Percentiles rank a stretch among this genome's conserved stretches.
phyloP scores from a whole-genome alignment of 53 echinoderm and acorn worm genomes.

The Arbacia lixula region DNA sequence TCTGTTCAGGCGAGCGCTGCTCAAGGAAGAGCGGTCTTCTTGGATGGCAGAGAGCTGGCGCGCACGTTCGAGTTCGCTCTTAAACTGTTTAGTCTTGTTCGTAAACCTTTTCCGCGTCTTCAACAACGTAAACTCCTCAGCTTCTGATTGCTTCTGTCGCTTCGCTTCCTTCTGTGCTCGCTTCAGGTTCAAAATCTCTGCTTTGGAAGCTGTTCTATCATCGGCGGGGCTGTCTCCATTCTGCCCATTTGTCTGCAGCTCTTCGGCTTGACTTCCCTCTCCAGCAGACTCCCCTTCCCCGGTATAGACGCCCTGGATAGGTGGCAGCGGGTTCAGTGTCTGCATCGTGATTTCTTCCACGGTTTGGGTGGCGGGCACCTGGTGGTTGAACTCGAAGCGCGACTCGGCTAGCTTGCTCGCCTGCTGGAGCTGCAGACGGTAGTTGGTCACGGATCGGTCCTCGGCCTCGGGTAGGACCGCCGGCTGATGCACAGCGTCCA shows the following conservation, averaged over 20 bases:
- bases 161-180: constrained; percentile 74
- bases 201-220: constrained; percentile 22
- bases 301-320: constrained; percentile 27
- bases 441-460: constrained; percentile 84
- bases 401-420: constrained; percentile 76
- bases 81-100: constrained; percentile 76
- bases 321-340: constrained; percentile 48
- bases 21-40: constrained; percentile 71
- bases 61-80: constrained; percentile 67
- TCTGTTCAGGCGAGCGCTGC: constrained; percentile 53
- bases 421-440: constrained; percentile 81
- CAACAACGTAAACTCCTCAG: constrained; percentile 73
- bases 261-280: background rate
- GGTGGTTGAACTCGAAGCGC: constrained; percentile 58
- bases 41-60: constrained; percentile 74
- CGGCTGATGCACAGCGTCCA: constrained; percentile 52
- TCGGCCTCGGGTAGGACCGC: constrained; percentile 65
- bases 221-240: background rate
- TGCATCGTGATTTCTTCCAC: constrained; percentile 56
- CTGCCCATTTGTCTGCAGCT: background rate
- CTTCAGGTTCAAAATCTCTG: constrained; percentile 73
- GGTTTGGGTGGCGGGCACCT: constrained; percentile 8
- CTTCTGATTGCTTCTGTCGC: constrained; percentile 49
- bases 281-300: background rate
- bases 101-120: constrained; percentile 83